These are phyloP conservation scores for Zelleria hepariella DNA, from an alignment of 2,888 invertebrate species.

Conservation along the genomic window DNA sequence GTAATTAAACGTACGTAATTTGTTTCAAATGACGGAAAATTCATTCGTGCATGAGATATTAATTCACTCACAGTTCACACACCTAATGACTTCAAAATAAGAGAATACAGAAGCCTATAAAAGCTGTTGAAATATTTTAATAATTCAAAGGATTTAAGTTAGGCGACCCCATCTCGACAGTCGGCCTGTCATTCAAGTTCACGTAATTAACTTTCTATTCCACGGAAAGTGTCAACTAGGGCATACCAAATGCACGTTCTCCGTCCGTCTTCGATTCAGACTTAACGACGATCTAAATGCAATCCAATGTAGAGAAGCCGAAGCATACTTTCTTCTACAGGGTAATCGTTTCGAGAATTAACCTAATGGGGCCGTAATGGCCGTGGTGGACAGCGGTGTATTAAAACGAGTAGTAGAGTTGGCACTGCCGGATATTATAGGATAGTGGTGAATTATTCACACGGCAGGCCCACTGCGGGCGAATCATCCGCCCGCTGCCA, in stretches of 20 bases:
- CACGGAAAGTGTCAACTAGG: slow-evolving; percentile 32
- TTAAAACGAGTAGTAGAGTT: neutral
- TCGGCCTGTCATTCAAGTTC: slow-evolving; percentile 38
- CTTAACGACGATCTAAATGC: neutral
- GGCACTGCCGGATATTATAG: neutral
- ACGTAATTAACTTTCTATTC: slow-evolving; percentile 56
- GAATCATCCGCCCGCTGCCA: slow-evolving; percentile 70
- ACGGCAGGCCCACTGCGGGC: slow-evolving; percentile 46
- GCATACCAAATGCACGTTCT: slow-evolving; percentile 34
- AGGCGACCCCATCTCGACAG: slow-evolving; percentile 32
- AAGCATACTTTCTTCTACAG: neutral
- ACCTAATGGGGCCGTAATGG: neutral
- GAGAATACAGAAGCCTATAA: neutral
- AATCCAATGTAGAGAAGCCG: neutral
- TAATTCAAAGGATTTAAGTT: slow-evolving; percentile 46
- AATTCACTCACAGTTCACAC: neutral
- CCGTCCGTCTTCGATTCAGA: slow-evolving; percentile 10
- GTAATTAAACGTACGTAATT: too few species aligned
- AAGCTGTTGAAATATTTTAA: slow-evolving; percentile 17
- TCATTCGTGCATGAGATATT: neutral
- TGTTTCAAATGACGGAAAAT: neutral
- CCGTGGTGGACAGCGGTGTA: neutral
- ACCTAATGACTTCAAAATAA: neutral
- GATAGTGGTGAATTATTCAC: slow-evolving; percentile 46
- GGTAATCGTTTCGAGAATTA: neutral